phyloP scores from a whole-genome alignment of 2,113 vertebrate genomes.

The Neotoma lepida region DNA sequence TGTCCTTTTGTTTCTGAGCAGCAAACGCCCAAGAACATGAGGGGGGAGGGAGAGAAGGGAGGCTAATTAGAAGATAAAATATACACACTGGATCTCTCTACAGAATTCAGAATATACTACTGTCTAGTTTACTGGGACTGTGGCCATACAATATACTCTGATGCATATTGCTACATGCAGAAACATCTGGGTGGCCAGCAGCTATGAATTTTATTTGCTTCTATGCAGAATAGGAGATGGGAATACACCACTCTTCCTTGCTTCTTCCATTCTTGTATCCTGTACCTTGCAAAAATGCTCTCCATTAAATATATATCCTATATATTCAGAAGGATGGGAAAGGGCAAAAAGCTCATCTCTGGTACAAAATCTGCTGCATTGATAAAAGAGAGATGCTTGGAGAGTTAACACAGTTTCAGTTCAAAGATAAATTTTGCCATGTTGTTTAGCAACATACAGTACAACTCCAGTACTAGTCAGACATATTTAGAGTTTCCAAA shows the following conservation, averaged over 20 bases:
- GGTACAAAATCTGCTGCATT: constrained; percentile 43
- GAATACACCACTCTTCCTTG: constrained; percentile 71
- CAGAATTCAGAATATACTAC: constrained; percentile 65
- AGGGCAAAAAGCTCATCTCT: constrained; percentile 26
- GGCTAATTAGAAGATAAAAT: constrained; percentile 74
- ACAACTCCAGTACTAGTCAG: constrained; percentile 23
- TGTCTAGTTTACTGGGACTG: constrained; percentile 77
- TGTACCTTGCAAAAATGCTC: neutral
- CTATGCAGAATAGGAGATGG: constrained; percentile 67
- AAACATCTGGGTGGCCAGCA: constrained; percentile 84
- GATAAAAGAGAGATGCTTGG: constrained; percentile 63
- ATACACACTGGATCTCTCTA: constrained; percentile 49
- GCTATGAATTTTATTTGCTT: constrained; percentile 81
- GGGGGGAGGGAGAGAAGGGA: neutral
- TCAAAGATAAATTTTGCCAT: constrained; percentile 23
- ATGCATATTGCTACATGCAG: constrained; percentile 78
- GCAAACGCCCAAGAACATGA: constrained; percentile 69
- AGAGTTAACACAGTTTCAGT: constrained; percentile 17
- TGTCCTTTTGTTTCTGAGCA: constrained; percentile 76
- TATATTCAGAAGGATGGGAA: neutral
- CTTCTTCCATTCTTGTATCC: constrained; percentile 54
- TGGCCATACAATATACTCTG: constrained; percentile 76
- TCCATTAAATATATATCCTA: constrained; percentile 26
- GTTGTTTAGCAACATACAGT: constrained; percentile 30
- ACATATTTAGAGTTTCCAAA: constrained; percentile 43